Percentiles rank a stretch among this genome's conserved stretches.
Conservation (phyloP, 2,888 invertebrate genomes). For the Strigamia crassipes region DNA sequence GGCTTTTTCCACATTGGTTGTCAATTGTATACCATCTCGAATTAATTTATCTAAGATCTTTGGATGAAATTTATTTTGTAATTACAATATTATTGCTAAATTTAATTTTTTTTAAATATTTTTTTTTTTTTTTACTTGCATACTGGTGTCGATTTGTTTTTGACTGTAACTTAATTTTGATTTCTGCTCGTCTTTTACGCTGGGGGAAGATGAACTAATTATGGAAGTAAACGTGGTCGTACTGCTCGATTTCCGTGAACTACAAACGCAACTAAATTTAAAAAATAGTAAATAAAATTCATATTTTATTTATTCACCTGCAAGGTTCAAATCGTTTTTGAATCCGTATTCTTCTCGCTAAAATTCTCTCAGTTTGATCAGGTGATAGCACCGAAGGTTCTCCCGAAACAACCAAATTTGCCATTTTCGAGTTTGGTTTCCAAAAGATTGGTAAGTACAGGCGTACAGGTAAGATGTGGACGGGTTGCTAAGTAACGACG, state of each 20-base stretch:
- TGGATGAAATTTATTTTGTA: background rate
- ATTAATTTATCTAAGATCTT: constrained; percentile 44
- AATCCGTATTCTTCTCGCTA: constrained; percentile 40
- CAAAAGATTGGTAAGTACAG: background rate
- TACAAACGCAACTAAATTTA: no score
- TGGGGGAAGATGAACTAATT: background rate
- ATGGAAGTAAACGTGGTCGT: background rate
- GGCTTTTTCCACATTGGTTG: constrained; percentile 40
- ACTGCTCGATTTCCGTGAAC: background rate
- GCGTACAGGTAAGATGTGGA: background rate
- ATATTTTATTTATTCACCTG: background rate
- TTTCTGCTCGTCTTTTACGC: background rate
- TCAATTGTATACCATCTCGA: constrained; percentile 17
- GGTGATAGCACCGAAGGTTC: constrained; percentile 39
- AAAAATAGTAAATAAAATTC: no score
- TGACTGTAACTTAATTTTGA: background rate
- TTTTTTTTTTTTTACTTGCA: background rate
- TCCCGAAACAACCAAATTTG: background rate
- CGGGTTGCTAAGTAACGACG: background rate
- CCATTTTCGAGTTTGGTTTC: background rate
- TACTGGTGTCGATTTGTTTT: background rate
- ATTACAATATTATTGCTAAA: background rate
- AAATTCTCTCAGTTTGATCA: background rate
- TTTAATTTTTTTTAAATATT: background rate
- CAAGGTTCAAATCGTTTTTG: background rate